Conservation (phyloP, 2,113 vertebrate species). For the Eulemur macaco region DNA sequence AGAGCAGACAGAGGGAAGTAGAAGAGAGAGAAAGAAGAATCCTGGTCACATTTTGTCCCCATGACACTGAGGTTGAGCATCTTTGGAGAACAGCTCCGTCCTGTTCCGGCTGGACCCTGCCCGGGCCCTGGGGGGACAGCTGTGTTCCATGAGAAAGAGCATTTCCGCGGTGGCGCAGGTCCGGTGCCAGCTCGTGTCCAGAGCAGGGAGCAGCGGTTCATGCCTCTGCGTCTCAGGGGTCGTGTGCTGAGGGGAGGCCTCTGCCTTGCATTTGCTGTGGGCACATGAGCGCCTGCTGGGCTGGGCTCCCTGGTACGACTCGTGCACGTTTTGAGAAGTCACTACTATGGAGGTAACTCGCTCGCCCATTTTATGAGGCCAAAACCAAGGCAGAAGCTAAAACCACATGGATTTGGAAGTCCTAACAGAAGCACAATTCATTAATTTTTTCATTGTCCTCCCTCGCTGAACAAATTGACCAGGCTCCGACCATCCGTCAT, state of each 20-base stretch:
- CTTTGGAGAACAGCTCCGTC: background rate
- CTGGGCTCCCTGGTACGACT: background rate
- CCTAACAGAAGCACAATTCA: conserved; percentile 13
- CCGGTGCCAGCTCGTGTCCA: background rate
- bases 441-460: conserved; percentile 48
- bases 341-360: background rate
- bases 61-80: background rate
- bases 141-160: background rate
- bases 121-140: background rate
- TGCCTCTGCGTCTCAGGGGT: rapidly evolving
- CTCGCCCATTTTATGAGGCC: background rate
- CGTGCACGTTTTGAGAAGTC: background rate
- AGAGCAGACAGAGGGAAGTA: background rate
- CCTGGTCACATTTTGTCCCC: background rate
- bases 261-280: background rate
- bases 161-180: rapidly evolving
- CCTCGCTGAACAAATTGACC: background rate
- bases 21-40: background rate
- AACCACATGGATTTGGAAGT: background rate
- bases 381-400: conserved; percentile 2
- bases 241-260: background rate
- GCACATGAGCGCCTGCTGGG: background rate
- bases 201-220: background rate
- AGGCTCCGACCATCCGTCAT: background rate
- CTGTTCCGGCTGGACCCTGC: background rate